Conservation (phyloP, 2,888 invertebrate genomes). For the Steinernema scapterisci region DNA sequence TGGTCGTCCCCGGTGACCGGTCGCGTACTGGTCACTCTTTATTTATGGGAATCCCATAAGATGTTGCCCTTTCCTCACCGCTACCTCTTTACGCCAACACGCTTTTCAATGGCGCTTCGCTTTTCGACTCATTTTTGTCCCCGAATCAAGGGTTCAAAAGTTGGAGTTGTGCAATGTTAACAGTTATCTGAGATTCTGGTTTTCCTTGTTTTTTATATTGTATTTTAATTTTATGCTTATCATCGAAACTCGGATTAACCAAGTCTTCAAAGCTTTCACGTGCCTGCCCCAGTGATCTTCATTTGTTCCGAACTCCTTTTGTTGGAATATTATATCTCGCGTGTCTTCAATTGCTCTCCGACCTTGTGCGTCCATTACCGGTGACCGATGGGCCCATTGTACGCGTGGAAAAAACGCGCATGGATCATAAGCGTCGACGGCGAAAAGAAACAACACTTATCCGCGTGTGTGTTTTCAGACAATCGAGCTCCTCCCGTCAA, state of each 20-base stretch:
- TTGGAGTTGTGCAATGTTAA: too few relatives aligned
- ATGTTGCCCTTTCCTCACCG: conserved; percentile 16
- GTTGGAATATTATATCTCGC: conserved; percentile 9
- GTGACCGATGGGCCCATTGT: conserved; percentile 27
- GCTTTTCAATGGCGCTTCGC: too few relatives aligned
- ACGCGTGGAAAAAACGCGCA: conserved; percentile 1
- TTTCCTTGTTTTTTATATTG: too few relatives aligned
- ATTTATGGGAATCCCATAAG: neutral
- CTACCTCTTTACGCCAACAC: neutral
- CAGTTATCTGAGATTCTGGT: too few relatives aligned
- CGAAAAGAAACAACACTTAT: conserved; percentile 23
- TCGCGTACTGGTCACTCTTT: neutral
- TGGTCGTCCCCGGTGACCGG: conserved; percentile 15
- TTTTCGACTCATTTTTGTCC: too few relatives aligned
- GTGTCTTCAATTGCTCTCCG: conserved; percentile 13
- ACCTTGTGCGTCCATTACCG: conserved; percentile 31
- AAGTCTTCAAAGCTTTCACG: neutral
- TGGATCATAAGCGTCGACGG: conserved; percentile 20
- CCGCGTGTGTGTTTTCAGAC: neutral
- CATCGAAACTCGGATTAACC: neutral
- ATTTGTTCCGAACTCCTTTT: neutral
- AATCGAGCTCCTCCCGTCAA: neutral
- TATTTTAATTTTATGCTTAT: too few relatives aligned
- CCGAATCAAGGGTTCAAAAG: too few relatives aligned
- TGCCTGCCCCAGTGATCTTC: neutral